Evolutionary conservation across 2,113 vertebrate species (phyloP), one percentile per base, ranked within the genome.

Genomic region (Chaetops frenatus): DNA sequence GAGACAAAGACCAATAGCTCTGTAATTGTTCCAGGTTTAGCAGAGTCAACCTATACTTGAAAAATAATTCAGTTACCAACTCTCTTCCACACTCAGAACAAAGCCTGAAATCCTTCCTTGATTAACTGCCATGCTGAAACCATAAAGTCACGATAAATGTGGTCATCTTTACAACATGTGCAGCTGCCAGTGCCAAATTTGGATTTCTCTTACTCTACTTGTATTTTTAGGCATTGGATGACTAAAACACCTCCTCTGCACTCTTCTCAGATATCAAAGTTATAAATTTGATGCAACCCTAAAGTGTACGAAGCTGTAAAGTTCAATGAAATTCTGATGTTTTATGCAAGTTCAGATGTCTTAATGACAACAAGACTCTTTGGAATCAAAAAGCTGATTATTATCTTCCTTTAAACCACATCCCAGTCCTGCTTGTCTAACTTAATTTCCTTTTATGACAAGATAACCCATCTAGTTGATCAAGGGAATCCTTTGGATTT

Each of bases 211-310:
- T 88, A 95, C 79, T 88, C 79, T 60, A 67, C 25, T 89, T 45
- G 23, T 95, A 94, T 92, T 94, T 96, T 95, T 95, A 95, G 86
- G 62, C 35, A 95, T 29, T 74, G 71, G 44, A 91, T 94, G 86
- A 94, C 73, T 92, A 89, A 91, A 95, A 86, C 77, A 81, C 69
- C 84, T 95, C 83, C 89, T 92, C 65, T 61, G 69, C 69, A 94
- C 61, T 84, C 73, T 64, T 87, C 91, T 92, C 73, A 69, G 76
- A 92, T 88, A 94, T 40, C 69, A 22, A 86, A 74, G 69, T 83
- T 64, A 81, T 27, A 94, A n/a, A 71, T 71, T 81, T 84, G 36
- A 81, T 71, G 61, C 13, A 44, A 62, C 33, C n/a, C n/a, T 56
- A 3, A 94, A 93, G 60, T 7, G 22, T 33, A 33, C 48, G 65